phyloP scores from a whole-genome alignment of 2,797 vertebrate species.

The Momotus momota region DNA sequence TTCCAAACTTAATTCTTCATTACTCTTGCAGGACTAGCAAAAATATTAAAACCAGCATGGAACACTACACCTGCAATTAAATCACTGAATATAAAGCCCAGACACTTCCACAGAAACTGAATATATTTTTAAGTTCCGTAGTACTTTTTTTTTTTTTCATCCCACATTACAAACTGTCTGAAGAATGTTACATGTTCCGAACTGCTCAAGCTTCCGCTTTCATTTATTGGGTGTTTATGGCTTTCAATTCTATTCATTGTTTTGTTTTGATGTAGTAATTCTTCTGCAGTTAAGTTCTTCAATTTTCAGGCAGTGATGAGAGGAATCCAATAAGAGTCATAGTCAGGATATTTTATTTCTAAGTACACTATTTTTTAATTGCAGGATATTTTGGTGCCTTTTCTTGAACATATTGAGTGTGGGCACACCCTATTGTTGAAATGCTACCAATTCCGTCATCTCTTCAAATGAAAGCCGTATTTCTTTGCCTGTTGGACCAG shows the following conservation, averaged over 20 bases:
- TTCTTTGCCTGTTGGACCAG: slow-evolving; percentile 30
- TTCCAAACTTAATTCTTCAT: background rate
- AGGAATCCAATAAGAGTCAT: background rate
- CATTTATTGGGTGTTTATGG: slow-evolving; percentile 9
- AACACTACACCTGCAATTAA: background rate
- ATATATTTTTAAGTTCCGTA: slow-evolving; percentile 23
- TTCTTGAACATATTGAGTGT: background rate
- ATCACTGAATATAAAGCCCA: slow-evolving; percentile 1
- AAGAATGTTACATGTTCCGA: slow-evolving; percentile 42
- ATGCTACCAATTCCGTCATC: slow-evolving; percentile 17
- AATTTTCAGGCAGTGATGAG: background rate
- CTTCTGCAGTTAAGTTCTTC: background rate
- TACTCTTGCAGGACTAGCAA: background rate
- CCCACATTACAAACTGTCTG: slow-evolving; percentile 12
- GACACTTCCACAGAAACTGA: background rate
- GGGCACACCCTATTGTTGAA: slow-evolving; percentile 15
- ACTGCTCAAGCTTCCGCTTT: slow-evolving; percentile 23
- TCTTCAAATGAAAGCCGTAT: slow-evolving; percentile 33
- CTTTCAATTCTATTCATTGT: background rate
- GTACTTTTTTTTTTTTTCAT: background rate
- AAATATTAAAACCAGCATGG: background rate
- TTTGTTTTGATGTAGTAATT: slow-evolving; percentile 1
- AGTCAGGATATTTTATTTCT: background rate
- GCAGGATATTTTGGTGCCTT: background rate
- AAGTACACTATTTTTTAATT: slow-evolving; percentile 7